Evolutionary conservation across 2,888 invertebrate genomes (phyloP), one percentile per base, ranked within the genome.

Genomic region (Rutpela maculata): DNA sequence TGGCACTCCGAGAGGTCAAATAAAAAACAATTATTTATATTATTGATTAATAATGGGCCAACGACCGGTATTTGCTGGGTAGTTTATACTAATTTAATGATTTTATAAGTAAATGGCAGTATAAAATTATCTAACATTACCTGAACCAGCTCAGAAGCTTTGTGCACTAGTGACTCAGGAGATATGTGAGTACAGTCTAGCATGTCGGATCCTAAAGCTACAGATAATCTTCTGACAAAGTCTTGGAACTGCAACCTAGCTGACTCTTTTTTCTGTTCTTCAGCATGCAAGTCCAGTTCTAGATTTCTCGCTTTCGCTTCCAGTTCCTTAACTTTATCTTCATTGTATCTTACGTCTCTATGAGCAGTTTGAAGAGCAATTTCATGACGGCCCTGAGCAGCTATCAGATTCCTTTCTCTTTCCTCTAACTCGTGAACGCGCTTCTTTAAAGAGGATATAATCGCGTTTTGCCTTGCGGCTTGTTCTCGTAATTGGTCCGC

Each of bases 401-500:
- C 91, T 81, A 94, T 94, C 17, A 95, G 90, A 84, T 92, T 93
- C 63, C 95, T 92, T 86, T 96, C 95, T 70, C 94, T 91, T 84
- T 95, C 95, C 87, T 97, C 97, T 57, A 95, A 90, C 79, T 96
- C 95, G 90, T 95, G 92, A 59, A 96, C 93, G 76, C 96, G 93
- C 88, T 95, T 95, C 87, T 95, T 95, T 68, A 96, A 91, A 0
- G 96, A 96, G 3, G 93, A 93, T 82, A 97, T 95, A 62, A 96
- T 92, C 0, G 96, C 94, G 85, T 94, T 95, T 88, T 97, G 96
- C 55, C 97, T 91, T 0, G 96, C 96, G 65, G 95, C 93, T 89
- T 96, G 97, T 80, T 97, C 95, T 9, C 95, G 92, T 18, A 95
- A 90, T 86, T 95, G 95, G 84, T 97, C 95, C 18, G 94, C 93